Conservation (phyloP, 2,797 vertebrate species). For the Pipistrellus pygmaeus region DNA sequence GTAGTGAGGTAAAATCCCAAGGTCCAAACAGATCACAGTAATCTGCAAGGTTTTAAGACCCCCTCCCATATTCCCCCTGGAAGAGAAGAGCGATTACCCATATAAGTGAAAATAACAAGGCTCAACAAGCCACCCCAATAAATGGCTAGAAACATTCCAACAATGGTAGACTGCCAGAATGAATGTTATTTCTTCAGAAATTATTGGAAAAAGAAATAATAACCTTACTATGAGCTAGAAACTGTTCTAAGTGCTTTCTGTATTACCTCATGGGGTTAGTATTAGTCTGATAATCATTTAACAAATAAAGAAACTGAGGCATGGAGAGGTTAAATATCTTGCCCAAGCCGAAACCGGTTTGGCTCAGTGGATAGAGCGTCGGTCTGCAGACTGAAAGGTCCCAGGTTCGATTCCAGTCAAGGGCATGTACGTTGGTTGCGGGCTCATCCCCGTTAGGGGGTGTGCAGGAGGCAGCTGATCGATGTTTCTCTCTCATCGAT, state of each 20-base stretch:
- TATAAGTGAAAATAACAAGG: slow-evolving; percentile 16
- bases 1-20: slow-evolving; percentile 71
- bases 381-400: too few species aligned
- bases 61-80: background rate
- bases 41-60: background rate
- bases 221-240: background rate
- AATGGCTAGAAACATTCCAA: background rate
- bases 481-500: too few species aligned
- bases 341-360: background rate
- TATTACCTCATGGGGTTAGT: background rate
- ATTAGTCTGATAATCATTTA: slow-evolving; percentile 24
- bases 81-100: slow-evolving; percentile 21
- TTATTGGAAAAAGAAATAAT: slow-evolving; percentile 38
- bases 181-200: slow-evolving; percentile 35
- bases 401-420: too few species aligned
- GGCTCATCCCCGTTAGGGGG: too few species aligned
- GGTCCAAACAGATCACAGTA: slow-evolving; percentile 60
- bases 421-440: too few species aligned
- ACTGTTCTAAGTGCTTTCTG: background rate
- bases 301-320: slow-evolving; percentile 55
- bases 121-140: slow-evolving; percentile 62
- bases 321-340: background rate
- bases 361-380: too few species aligned
- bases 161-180: background rate
- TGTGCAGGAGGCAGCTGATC: too few species aligned